These are phyloP conservation scores for Epinephelus lanceolatus DNA, from an alignment of 2,113 vertebrate genomes.

Conservation along the genomic window DNA sequence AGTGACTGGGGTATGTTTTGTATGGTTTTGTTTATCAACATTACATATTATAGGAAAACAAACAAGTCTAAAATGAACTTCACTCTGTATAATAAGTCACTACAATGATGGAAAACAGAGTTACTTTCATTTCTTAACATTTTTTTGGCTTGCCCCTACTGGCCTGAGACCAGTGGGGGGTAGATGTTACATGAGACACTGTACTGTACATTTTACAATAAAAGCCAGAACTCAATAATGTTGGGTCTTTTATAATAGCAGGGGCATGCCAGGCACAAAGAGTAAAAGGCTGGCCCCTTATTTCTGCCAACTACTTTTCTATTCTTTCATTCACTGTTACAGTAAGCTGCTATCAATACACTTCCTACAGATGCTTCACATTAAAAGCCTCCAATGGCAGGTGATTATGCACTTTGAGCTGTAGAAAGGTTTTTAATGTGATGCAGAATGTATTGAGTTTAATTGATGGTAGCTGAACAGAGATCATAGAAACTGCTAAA, in stretches of 20 bases:
- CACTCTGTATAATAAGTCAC: too few relatives aligned
- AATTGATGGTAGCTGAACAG: background rate
- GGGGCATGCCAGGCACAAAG: background rate
- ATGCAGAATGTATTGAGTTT: background rate
- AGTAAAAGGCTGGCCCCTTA: background rate
- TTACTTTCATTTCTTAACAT: too few relatives aligned
- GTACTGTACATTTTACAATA: background rate
- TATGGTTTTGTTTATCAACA: too few relatives aligned
- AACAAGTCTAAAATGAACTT: too few relatives aligned
- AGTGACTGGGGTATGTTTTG: too few relatives aligned
- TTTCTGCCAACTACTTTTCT: background rate
- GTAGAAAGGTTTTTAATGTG: background rate
- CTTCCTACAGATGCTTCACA: background rate
- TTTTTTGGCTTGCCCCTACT: too few relatives aligned
- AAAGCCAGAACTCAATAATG: background rate
- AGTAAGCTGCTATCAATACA: background rate
- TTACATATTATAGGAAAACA: too few relatives aligned
- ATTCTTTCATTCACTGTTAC: too few relatives aligned
- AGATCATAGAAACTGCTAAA: background rate
- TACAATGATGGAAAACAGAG: too few relatives aligned
- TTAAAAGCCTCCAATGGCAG: background rate
- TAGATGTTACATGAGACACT: too few relatives aligned
- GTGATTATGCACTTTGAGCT: background rate
- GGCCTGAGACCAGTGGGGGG: too few relatives aligned
- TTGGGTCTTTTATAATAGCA: background rate